phyloP scores from a whole-genome alignment of 2,888 invertebrate genomes.

The Zelleria hepariella region DNA sequence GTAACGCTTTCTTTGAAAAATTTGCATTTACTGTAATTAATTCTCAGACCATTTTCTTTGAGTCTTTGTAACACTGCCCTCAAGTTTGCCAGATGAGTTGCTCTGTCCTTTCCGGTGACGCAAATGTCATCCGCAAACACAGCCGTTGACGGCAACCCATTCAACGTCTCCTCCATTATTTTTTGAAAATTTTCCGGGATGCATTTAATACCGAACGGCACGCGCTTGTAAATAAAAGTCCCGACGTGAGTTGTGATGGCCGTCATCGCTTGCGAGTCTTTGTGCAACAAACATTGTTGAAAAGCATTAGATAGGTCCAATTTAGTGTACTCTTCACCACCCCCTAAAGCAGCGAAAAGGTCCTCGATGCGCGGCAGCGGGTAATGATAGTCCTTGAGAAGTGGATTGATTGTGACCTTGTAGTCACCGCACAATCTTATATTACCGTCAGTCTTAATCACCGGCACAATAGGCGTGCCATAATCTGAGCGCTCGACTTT shows the following conservation, averaged over 20 bases:
- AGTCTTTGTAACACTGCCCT: constrained; percentile 16
- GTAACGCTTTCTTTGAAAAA: constrained; percentile 17
- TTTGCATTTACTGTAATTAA: constrained; percentile 17
- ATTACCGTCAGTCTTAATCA: background rate
- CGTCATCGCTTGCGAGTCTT: constrained; percentile 16
- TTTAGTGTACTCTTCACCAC: constrained; percentile 18
- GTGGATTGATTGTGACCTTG: constrained; percentile 18
- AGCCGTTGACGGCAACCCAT: constrained; percentile 14
- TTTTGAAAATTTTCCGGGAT: constrained; percentile 23
- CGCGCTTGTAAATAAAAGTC: constrained; percentile 15
- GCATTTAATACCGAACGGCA: constrained; percentile 15
- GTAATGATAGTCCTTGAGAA: constrained; percentile 15
- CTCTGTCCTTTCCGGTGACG: constrained; percentile 12
- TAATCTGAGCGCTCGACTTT: constrained; percentile 1
- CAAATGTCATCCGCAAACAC: constrained; percentile 21
- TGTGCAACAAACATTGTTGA: constrained; percentile 13
- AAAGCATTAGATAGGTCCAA: constrained; percentile 18
- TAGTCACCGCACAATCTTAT: constrained; percentile 20
- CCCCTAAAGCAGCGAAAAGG: constrained; percentile 13
- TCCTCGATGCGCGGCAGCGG: constrained; percentile 17
- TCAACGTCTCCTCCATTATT: constrained; percentile 18
- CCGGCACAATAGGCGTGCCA: background rate
- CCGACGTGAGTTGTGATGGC: constrained; percentile 19
- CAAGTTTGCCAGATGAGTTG: constrained; percentile 13
- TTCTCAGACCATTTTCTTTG: constrained; percentile 10